Base-by-base conservation (phyloP, 1,140 invertebrate genomes). In the Psix sp. region DNA sequence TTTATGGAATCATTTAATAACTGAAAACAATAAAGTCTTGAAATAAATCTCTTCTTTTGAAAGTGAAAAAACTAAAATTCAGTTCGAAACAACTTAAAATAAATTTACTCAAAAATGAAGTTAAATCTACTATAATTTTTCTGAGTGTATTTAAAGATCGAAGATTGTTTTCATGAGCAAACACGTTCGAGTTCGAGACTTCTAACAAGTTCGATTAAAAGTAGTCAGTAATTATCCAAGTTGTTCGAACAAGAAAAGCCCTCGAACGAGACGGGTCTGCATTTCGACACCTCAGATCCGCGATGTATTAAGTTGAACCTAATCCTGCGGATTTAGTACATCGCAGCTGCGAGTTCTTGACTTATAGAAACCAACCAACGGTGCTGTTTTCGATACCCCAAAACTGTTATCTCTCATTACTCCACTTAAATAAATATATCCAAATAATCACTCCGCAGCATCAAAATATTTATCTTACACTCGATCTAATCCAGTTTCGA, bases 241-340 rank as follows among this genome's bases (percentile, higher is more conserved):
- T 51, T 63, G 46, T 43, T 51, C 46, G 38, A 43, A 42, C 46
- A 63, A 63, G 59, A 51, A 63, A 63, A 63, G 26, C 21, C 13
- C 29, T 46, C 13, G 14, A 65, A 38, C 40, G 15, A 46, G n/a
- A 10, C 26, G 18, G 49, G 33, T 31, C 42, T 39, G 24, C 49
- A 33, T 54, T 65, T 54, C 60, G 42, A 65, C 40, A 65, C 49
- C 49, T 54, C 49, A 21, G 11, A 49, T 51, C 57, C 13, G 16
- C 46, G 13, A 35, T 52, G 46, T 39, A 39, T 63, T 45, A 51
- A 63, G 39, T 45, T 48, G 35, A 52, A 52, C 48, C 31, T 65
- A 65, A 65, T 52, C 60, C 60, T 36, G 40, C 11, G 36, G 60
- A 54, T 65, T 65, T 46, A 45, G 54, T 49, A 62, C 45, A 60